Conservation (phyloP, 2,797 vertebrate species). For the Ataeniobius toweri region DNA sequence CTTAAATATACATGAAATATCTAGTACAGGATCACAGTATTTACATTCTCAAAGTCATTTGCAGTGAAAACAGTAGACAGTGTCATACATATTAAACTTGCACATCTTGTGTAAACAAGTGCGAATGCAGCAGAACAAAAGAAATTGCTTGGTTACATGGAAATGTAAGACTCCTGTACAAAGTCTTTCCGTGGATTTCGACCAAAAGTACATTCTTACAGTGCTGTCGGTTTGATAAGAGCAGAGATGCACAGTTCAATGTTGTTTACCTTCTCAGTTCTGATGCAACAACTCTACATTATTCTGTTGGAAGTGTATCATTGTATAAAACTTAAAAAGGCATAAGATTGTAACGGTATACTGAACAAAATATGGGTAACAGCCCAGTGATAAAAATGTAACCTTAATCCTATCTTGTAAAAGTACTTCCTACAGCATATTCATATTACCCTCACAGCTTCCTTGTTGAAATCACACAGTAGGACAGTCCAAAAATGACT, state of each 20-base stretch:
- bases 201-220: conserved; percentile 24
- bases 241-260: not conserved
- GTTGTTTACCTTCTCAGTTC: conserved; percentile 4
- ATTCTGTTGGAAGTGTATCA: conserved; percentile 3
- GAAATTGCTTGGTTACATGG: not conserved
- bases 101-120: conserved; percentile 39
- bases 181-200: conserved; percentile 2
- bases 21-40: conserved; percentile 18
- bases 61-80: conserved; percentile 7
- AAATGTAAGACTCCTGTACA: not conserved
- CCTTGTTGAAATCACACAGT: conserved; percentile 18
- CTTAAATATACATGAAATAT: conserved; percentile 32
- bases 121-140: conserved; percentile 15
- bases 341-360: not conserved
- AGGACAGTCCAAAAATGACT: conserved; percentile 18
- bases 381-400: conserved; percentile 10
- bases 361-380: conserved; percentile 21
- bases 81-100: conserved; percentile 15
- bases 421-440: conserved; percentile 18
- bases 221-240: conserved; percentile 7
- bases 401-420: conserved; percentile 22
- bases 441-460: conserved; percentile 9
- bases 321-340: conserved; percentile 1
- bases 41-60: conserved; percentile 24
- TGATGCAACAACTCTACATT: not conserved